Evolutionary conservation across 2,888 invertebrate genomes (phyloP).

Genomic region (Tortrix viridana): DNA sequence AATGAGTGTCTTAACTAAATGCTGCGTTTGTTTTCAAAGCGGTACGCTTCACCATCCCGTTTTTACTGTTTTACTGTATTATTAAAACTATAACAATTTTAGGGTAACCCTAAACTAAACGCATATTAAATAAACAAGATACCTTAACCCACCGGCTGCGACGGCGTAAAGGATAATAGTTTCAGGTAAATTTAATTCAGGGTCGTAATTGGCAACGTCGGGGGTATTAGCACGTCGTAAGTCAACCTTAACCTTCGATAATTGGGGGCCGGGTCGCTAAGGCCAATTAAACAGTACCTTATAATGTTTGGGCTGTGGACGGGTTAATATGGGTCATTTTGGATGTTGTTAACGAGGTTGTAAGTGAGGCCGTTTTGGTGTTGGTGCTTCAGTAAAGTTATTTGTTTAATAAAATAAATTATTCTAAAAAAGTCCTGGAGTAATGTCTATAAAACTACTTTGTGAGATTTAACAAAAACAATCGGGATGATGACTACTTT

Average conservation of each 20-base stretch:
- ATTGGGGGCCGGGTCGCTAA: slow-evolving; percentile 68
- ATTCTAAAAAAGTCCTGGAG: too few species aligned
- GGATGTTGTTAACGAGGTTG: neutral
- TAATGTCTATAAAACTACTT: too few species aligned
- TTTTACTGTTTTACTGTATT: too few species aligned
- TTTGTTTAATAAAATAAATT: too few species aligned
- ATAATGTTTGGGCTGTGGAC: slow-evolving; percentile 15
- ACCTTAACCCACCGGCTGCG: slow-evolving; percentile 21
- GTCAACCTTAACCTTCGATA: slow-evolving; percentile 80
- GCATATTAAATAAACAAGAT: slow-evolving; percentile 2
- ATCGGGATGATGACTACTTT: too few species aligned
- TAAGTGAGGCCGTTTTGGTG: neutral
- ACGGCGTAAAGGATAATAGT: slow-evolving; percentile 41
- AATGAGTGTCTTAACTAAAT: too few species aligned
- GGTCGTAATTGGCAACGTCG: slow-evolving; percentile 72
- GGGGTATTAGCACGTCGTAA: slow-evolving; percentile 79
- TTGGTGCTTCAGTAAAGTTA: too few species aligned
- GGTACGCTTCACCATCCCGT: too few species aligned
- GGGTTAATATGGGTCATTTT: slow-evolving; percentile 26
- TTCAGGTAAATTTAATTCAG: slow-evolving; percentile 80
- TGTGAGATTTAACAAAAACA: too few species aligned
- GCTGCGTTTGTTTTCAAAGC: too few species aligned
- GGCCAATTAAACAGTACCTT: slow-evolving; percentile 47
- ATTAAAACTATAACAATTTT: slow-evolving; percentile 20
- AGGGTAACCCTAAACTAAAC: slow-evolving; percentile 30